Conservation (phyloP, 2,888 invertebrate species). For the Micropterix aruncella region DNA sequence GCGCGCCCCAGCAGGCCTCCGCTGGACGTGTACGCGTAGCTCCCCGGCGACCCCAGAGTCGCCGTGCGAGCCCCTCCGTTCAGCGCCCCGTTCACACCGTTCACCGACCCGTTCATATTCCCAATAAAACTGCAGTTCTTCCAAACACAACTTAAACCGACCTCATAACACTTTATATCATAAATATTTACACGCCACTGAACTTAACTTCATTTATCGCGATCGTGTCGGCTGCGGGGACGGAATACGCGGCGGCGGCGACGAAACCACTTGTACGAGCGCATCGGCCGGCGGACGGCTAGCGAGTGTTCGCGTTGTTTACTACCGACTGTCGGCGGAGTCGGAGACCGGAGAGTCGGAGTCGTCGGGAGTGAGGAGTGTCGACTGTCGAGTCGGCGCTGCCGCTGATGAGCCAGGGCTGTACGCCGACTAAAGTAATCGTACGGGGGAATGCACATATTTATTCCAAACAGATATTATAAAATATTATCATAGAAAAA, state of each 20-base stretch:
- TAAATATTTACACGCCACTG: conserved; percentile 17
- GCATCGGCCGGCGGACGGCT: neutral
- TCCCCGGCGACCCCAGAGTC: conserved; percentile 39
- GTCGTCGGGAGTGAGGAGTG: no score
- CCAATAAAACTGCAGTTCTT: conserved; percentile 17
- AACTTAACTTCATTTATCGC: conserved; percentile 19
- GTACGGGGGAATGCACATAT: no score
- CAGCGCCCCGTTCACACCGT: conserved; percentile 30
- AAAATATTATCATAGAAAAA: no score
- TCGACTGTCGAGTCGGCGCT: no score
- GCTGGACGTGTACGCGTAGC: conserved; percentile 48
- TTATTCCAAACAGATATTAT: no score
- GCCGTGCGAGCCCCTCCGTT: conserved; percentile 35
- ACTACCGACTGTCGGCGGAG: no score
- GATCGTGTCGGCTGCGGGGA: conserved; percentile 22
- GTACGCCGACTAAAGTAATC: no score
- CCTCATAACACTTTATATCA: conserved; percentile 27
- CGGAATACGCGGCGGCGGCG: neutral
- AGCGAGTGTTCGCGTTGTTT: no score
- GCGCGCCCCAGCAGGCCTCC: conserved; percentile 45
- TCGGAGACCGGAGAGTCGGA: no score
- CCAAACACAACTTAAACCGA: conserved; percentile 25
- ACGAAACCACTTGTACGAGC: neutral
- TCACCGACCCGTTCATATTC: conserved; percentile 42
- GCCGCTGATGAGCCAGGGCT: no score